Evolutionary conservation across 92 coral and sea anemone genomes (phyloP).

Genomic region (Zoanthus sansibaricus): DNA sequence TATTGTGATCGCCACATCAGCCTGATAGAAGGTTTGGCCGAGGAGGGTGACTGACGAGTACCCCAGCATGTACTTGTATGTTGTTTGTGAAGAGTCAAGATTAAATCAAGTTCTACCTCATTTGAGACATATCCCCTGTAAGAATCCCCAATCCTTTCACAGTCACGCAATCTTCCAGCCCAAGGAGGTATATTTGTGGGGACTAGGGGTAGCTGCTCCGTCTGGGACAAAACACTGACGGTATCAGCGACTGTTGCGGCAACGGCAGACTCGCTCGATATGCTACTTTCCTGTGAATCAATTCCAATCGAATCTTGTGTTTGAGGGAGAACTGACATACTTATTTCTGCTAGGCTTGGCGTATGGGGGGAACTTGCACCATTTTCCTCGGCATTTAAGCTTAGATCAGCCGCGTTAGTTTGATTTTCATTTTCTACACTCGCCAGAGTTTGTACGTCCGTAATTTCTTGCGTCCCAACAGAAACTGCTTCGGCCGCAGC

Average conservation of each 20-base stretch:
- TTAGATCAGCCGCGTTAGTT: neutral
- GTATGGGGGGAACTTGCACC: constrained; percentile 19
- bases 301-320: constrained; percentile 30
- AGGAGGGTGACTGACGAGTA: constrained; percentile 96
- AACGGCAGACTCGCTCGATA: constrained; percentile 32
- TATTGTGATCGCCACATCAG: constrained; percentile 99
- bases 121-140: constrained; percentile 95
- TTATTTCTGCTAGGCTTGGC: constrained; percentile 28
- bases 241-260: constrained; percentile 36
- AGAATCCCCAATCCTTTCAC: constrained; percentile 97
- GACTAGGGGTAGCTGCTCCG: constrained; percentile 44
- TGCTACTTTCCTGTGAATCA: constrained; percentile 30
- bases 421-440: constrained; percentile 25
- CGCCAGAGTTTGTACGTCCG: constrained; percentile 45
- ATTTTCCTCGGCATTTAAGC: neutral
- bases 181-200: constrained; percentile 88
- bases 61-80: constrained; percentile 98
- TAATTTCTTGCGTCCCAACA: constrained; percentile 67
- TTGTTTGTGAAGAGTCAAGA: constrained; percentile 91
- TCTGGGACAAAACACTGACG: constrained; percentile 30
- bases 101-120: constrained; percentile 92
- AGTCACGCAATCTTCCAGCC: constrained; percentile 93
- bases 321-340: constrained; percentile 34
- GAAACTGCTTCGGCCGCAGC: constrained; percentile 68
- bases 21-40: constrained; percentile 97